These are phyloP conservation scores for Scaptomyza hsui DNA, from an alignment of 1,140 invertebrate genomes.

Conservation along the genomic window DNA sequence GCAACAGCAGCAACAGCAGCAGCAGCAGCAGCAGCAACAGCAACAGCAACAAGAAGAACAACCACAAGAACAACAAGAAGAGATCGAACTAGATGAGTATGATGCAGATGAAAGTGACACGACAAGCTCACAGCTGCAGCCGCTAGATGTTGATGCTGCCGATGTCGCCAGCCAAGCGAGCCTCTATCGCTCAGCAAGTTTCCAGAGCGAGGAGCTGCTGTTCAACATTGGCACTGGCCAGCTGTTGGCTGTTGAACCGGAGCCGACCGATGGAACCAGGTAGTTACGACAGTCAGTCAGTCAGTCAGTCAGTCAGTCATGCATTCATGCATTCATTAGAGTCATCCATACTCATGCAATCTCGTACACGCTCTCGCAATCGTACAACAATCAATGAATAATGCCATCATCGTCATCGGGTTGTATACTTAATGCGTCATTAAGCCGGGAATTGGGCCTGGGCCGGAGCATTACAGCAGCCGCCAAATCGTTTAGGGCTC, in stretches of 20 bases:
- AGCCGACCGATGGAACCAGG: constrained; percentile 42
- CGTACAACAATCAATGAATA: not conserved
- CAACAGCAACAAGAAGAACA: too few species aligned
- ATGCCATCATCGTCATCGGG: not conserved
- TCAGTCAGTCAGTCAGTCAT: too few species aligned
- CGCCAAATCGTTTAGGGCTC: constrained; percentile 2
- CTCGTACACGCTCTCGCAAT: too few species aligned
- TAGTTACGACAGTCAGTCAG: constrained; percentile 39
- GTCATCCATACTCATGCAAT: not conserved
- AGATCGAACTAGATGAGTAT: too few species aligned
- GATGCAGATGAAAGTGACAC: too few species aligned
- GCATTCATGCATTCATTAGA: not conserved
- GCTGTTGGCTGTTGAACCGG: constrained; percentile 34
- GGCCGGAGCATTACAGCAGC: not conserved
- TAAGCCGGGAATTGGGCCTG: not conserved
- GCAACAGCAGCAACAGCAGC: constrained; percentile 2
- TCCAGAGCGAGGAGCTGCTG: constrained; percentile 63
- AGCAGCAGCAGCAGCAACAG: not conserved
- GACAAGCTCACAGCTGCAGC: not conserved
- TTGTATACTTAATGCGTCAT: constrained; percentile 36
- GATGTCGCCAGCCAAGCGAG: constrained; percentile 10
- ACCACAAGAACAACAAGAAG: too few species aligned
- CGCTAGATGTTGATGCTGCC: constrained; percentile 25
- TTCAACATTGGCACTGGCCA: constrained; percentile 52
- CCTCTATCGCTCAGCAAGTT: constrained; percentile 47